A percentile compares a stretch with the other conserved stretches of the same genome.
phyloP scores from a whole-genome alignment of 2,113 vertebrate species.

The Gobiocypris rarus region DNA sequence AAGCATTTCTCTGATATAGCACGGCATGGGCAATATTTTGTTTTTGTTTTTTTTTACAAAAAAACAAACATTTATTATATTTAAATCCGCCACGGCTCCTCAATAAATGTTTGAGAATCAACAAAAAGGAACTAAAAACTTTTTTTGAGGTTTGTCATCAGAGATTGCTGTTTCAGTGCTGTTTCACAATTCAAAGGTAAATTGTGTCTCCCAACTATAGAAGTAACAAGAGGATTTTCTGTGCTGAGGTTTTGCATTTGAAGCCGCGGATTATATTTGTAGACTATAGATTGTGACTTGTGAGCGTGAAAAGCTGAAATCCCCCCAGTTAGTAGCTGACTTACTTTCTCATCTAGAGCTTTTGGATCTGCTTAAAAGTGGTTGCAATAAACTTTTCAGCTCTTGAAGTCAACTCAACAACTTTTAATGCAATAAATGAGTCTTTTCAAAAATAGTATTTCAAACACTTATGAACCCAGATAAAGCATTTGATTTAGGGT shows the following conservation, averaged over 20 bases:
- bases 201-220: constrained; percentile 6
- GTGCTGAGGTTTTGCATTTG: constrained; percentile 30
- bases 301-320: constrained; percentile 31
- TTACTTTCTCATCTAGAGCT: constrained; percentile 11
- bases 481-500: background rate
- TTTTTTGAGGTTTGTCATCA: background rate
- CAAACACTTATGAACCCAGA: background rate
- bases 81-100: constrained; percentile 5
- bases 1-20: background rate
- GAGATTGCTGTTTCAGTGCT: background rate
- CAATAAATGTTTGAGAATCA: constrained; percentile 28
- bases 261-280: constrained; percentile 27
- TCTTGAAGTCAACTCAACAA: background rate
- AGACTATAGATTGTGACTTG: constrained; percentile 30
- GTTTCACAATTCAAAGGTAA: background rate
- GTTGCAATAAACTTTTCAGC: background rate
- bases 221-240: constrained; percentile 37
- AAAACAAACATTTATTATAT: too few species aligned
- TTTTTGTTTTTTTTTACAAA: too few species aligned
- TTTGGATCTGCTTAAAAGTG: background rate
- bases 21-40: too few species aligned
- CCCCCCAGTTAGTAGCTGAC: background rate
- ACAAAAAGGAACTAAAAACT: constrained; percentile 44
- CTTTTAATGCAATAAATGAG: background rate
- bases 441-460: background rate